phyloP scores from a whole-genome alignment of 2,113 vertebrate genomes.

The Cariama cristata region DNA sequence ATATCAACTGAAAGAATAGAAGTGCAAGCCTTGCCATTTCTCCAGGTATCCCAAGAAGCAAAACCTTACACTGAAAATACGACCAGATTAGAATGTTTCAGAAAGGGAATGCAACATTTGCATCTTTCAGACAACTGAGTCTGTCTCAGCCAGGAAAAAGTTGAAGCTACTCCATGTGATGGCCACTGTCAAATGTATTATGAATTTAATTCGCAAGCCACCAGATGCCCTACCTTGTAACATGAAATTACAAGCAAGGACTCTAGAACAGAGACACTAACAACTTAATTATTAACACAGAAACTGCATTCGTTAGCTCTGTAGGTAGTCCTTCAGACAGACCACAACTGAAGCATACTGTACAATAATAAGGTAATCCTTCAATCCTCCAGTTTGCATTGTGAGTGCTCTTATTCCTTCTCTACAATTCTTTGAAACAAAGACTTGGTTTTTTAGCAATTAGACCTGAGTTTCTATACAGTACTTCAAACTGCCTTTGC shows the following conservation, averaged over 20 bases:
- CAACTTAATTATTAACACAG: not conserved
- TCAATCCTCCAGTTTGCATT: not conserved
- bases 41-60: not conserved
- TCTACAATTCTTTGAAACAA: not conserved
- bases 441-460: not conserved
- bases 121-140: not conserved
- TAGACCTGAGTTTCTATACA: not conserved
- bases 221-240: not conserved
- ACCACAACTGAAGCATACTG: not conserved
- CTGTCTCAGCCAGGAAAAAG: not conserved
- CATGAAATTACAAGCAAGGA: not conserved
- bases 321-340: not conserved
- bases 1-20: not conserved
- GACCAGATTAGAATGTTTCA: not conserved
- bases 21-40: not conserved
- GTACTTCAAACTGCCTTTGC: not conserved
- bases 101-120: not conserved
- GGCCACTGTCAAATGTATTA: not conserved
- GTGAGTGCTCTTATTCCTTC: not conserved
- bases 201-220: not conserved
- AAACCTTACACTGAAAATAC: not conserved
- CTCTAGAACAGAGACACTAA: fast-evolving
- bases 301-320: not conserved
- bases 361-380: not conserved
- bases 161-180: not conserved